Conservation (phyloP, 2,888 invertebrate genomes). For the Scrobipalpa atriplicella region DNA sequence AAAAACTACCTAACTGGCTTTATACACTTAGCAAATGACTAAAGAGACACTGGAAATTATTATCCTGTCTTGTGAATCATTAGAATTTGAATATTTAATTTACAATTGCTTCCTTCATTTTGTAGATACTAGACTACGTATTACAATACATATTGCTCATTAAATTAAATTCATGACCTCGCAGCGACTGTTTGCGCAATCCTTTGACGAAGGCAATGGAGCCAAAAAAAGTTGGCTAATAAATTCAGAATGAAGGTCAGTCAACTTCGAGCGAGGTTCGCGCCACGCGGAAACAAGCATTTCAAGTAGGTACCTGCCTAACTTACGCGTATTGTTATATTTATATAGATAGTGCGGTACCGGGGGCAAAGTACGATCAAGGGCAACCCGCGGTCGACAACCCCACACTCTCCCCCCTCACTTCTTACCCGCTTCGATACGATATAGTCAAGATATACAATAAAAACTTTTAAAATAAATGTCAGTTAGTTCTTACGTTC, state of each 20-base stretch:
- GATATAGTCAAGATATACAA: slow-evolving; percentile 29
- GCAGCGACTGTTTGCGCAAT: slow-evolving; percentile 20
- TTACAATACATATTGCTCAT: not conserved
- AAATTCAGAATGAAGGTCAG: slow-evolving; percentile 55
- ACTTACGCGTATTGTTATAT: slow-evolving; percentile 2
- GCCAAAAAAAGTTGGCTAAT: slow-evolving; percentile 28
- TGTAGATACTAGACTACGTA: not conserved
- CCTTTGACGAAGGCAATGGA: slow-evolving; percentile 1
- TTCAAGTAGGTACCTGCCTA: slow-evolving; percentile 21
- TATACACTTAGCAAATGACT: no score
- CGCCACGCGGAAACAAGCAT: slow-evolving; percentile 48
- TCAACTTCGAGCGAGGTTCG: slow-evolving; percentile 45
- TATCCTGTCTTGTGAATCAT: no score
- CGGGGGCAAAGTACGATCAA: slow-evolving; percentile 75
- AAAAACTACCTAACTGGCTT: no score
- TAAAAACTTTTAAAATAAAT: not conserved
- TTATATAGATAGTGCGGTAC: slow-evolving; percentile 38
- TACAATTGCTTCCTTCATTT: no score
- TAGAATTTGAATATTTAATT: no score
- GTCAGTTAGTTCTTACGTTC: not conserved
- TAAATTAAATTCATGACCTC: slow-evolving; percentile 17
- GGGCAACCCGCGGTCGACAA: slow-evolving; percentile 72
- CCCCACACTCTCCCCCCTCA: slow-evolving; percentile 50
- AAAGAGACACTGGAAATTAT: no score
- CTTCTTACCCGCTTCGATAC: slow-evolving; percentile 47